Conservation (phyloP, 1,140 invertebrate species). For the Monomorium pharaonis region DNA sequence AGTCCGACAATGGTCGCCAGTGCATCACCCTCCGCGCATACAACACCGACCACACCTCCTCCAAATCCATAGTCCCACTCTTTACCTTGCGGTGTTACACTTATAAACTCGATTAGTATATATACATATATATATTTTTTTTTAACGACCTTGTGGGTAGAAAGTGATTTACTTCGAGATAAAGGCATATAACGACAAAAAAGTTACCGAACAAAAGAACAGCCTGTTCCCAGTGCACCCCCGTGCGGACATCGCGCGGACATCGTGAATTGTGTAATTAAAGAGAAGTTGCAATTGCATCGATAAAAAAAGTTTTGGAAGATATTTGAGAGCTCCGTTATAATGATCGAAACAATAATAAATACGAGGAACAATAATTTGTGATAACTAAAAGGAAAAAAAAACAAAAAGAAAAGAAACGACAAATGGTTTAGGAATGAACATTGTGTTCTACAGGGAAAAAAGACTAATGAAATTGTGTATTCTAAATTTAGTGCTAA, state of each 20-base stretch:
- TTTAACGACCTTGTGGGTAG: constrained; percentile 76
- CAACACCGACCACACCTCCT: constrained; percentile 83
- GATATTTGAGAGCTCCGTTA: constrained; percentile 71
- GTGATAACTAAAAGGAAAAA: constrained; percentile 82
- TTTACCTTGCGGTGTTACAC: constrained; percentile 71
- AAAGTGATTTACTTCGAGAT: constrained; percentile 75
- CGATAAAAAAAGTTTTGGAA: constrained; percentile 69
- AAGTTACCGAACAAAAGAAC: constrained; percentile 75
- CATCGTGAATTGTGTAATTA: constrained; percentile 74
- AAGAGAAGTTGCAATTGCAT: constrained; percentile 68
- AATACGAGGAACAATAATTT: constrained; percentile 85
- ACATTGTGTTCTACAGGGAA: constrained; percentile 83
- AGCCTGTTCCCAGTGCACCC: constrained; percentile 72
- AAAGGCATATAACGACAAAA: constrained; percentile 73
- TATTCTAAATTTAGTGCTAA: constrained; percentile 82
- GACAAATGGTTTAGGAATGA: constrained; percentile 80
- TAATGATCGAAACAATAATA: constrained; percentile 77
- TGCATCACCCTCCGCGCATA: constrained; percentile 80
- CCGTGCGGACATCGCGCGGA: constrained; percentile 53
- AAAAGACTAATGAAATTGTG: constrained; percentile 79
- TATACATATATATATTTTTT: constrained; percentile 74
- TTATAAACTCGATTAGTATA: constrained; percentile 77
- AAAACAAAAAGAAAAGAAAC: constrained; percentile 77
- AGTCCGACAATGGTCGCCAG: constrained; percentile 78
- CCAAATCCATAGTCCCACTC: constrained; percentile 85